Evolutionary conservation across 2,888 invertebrate genomes (phyloP), one percentile per base, ranked within the genome.

Genomic region (Lithosia quadra): DNA sequence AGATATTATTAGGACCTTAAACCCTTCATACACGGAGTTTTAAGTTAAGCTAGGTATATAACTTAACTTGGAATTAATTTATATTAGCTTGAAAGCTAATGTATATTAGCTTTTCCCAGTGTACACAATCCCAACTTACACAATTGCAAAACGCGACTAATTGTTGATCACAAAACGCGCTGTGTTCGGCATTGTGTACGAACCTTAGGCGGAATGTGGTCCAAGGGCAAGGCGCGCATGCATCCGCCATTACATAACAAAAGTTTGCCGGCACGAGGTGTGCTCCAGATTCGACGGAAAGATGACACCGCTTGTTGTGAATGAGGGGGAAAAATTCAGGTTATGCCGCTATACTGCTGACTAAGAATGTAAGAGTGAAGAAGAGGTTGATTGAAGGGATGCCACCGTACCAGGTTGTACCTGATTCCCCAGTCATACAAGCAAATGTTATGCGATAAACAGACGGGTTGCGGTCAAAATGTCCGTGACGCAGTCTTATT

Each of bases 161-260:
- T 58, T 66, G 57, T 72, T 65, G 63, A 76, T 55, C 36, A 55
- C 55, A 56, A 65, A 65, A 70, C 71, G 28, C 63, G 64, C 55
- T 69, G 60, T 69, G 73, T 65, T 71, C 68, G 73, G 73, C 76
- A 79, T 79, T 81, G 83, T 82, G 60, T 72, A 72, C 70, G 65
- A 61, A 36, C 72, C 71, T 76, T 70, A 69, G 60, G n/a, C n/a
- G 34, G 43, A 75, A 81, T 76, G 69, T 82, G 71, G 77, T 71
- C 77, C 81, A 81, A 79, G 81, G 81, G 71, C 73, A 72, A 71
- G 73, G 64, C 70, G 59, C 21, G 65, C 34, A 74, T 69, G 68
- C 79, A 81, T 81, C 83, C 83, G 79, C 57, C 55, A 67, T 81
- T 81, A 78, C 76, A 76, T 82, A 76, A 64, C 56, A 22, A 66